Base-by-base conservation (phyloP, 2,888 invertebrate genomes). In the Nesidiocoris tenuis region DNA sequence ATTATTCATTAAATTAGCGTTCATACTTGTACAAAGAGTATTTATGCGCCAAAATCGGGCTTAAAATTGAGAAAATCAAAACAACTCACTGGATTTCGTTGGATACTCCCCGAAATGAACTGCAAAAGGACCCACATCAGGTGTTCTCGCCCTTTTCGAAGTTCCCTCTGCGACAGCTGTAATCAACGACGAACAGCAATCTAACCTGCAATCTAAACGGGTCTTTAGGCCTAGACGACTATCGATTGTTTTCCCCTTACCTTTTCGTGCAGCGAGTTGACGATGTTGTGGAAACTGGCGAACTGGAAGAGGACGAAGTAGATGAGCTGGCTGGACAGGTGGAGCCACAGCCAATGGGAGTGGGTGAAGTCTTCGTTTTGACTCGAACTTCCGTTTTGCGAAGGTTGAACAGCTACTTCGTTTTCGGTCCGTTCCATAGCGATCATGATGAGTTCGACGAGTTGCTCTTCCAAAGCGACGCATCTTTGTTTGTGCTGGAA, bases 61-160 rank as follows among this genome's bases (percentile, higher is more conserved):
- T n/a, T n/a, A n/a, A n/a, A n/a, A n/a, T n/a, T n/a, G n/a, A n/a
- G n/a, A n/a, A n/a, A 39, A 39, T 39, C 39, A 12, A 39, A 39
- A 12, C 12, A 39, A 84, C 86, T 84, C 83, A 92, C 89, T 0
- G 96, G 94, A 85, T 96, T 96, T 80, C 96, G 90, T 83, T 96
- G 95, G 81, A 96, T 96, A 82, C 95, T 96, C 66, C 97, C 97
- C 0, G 98, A 97, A 81, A 98, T 95, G 82, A 96, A 98, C 85
- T 99, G 98, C 61, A 99, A 85, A 18, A 98, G 85, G 19, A 96
- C 93, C 98, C 98, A 98, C 98, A 99, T 98, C n/a, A 99, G 86
- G 82, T 98, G 96, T 84, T 98, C 98, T 65, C 98, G 87, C 0
- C 97, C 96, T 84, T 94, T 93, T 77, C 92, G 88, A 82, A 96